These are phyloP conservation scores for Rostratula benghalensis DNA, from an alignment of 2,113 vertebrate genomes.

Conservation along the genomic window DNA sequence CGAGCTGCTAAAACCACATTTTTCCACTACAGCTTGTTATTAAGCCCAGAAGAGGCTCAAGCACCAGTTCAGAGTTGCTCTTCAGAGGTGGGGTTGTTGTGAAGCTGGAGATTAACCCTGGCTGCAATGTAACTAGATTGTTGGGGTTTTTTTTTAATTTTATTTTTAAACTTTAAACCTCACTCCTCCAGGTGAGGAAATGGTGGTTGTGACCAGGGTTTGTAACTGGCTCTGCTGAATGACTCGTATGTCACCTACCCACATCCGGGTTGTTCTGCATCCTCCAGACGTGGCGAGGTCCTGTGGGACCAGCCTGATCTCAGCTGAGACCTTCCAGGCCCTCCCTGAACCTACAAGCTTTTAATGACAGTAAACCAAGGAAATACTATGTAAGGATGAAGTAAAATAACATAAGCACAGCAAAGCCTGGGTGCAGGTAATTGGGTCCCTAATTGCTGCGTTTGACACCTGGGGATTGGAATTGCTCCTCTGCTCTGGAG, in stretches of 20 bases:
- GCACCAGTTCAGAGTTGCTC: neutral
- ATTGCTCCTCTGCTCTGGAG: neutral
- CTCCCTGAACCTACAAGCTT: neutral
- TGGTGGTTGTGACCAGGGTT: neutral
- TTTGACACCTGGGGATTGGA: conserved; percentile 27
- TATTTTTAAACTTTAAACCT: neutral
- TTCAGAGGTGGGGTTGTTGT: neutral
- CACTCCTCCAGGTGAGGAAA: neutral
- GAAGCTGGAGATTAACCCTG: neutral
- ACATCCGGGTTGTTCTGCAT: neutral
- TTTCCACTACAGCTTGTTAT: neutral
- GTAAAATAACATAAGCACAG: neutral
- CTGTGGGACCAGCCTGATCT: neutral
- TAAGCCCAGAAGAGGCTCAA: neutral
- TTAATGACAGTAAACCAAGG: neutral
- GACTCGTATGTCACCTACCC: neutral
- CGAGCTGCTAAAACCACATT: neutral
- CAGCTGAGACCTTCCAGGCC: neutral
- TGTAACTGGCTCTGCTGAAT: neutral
- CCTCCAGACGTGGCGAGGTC: neutral
- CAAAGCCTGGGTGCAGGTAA: neutral
- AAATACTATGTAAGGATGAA: neutral
- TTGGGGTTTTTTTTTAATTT: neutral
- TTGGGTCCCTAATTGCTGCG: neutral
- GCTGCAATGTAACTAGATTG: neutral